Evolutionary conservation across 1,140 invertebrate species (phyloP), one percentile per base, ranked within the genome.

Genomic region (Dufourea novaeangliae): DNA sequence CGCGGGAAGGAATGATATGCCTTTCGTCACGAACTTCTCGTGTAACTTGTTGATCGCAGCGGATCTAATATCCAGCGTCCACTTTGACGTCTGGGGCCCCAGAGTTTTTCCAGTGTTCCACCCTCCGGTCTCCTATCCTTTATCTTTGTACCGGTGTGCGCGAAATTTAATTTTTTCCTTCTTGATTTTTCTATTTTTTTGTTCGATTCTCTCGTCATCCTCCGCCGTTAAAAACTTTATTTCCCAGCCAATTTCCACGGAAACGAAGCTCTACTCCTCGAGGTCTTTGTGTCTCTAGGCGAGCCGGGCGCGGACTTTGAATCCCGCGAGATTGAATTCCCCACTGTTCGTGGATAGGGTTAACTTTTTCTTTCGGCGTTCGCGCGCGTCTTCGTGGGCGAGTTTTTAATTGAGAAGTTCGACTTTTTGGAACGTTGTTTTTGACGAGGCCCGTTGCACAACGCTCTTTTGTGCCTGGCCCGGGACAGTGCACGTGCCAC

Each of bases 391-490:
- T 7, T 41, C 6, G 8, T 37, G 25, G 22, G 27, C 67, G 29
- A 29, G 54, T 27, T 54, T 69, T 75, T 59, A 61, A 62, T 67
- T 68, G 44, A 54, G 34, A 69, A 68, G 52, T 54, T 84, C 37
- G 32, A 46, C 34, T 67, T 72, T 50, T n/a, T 10, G 32, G 52
- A 44, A 66, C 34, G 63, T 46, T 56, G 66, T 56, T 83, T 70
- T n/a, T n/a, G n/a, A n/a, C 62, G 73, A 84, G 56, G 70, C 44
- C 62, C 27, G 34, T 80, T 77, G 82, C 68, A 52, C 57, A 76
- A 83, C 59, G 50, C 76, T 59, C 39, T 17, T 72, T 75, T 37
- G 63, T 39, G 34, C 14, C 12, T 22, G 44, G 34, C 2, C 4
- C 0, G 11, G 54, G 56, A 72, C 67, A 32, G 66, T 46, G 71